phyloP scores from a whole-genome alignment of 2,888 invertebrate genomes.

The Lottia scabra region DNA sequence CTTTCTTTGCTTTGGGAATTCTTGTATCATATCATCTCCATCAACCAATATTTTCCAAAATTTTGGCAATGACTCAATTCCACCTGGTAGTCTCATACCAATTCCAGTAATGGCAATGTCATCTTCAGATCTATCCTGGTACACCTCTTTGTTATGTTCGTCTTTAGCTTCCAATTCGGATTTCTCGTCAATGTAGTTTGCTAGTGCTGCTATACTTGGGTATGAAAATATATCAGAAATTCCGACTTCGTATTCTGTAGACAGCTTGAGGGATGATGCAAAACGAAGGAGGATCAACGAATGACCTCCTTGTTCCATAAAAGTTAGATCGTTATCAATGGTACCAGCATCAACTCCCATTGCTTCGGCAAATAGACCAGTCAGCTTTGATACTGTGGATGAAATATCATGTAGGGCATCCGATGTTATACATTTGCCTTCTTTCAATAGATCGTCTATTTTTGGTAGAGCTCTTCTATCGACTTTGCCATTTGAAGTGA shows the following conservation, averaged over 20 bases:
- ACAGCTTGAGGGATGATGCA: neutral
- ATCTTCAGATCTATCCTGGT: neutral
- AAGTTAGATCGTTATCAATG: neutral
- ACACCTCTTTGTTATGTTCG: neutral
- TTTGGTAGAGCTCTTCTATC: slow-evolving; percentile 7
- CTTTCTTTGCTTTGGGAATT: neutral
- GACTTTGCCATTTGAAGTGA: slow-evolving; percentile 19
- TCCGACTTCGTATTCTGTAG: neutral
- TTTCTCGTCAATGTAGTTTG: neutral
- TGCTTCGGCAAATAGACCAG: neutral
- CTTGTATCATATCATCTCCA: neutral
- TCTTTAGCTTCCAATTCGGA: neutral
- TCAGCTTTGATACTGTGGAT: neutral
- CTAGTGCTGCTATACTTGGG: neutral
- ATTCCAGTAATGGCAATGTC: neutral
- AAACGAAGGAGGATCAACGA: neutral
- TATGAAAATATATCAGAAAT: neutral
- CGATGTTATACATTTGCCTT: neutral
- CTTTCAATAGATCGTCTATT: neutral
- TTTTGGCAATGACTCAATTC: neutral
- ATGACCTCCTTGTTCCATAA: neutral
- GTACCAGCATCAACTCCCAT: neutral
- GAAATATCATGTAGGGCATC: neutral
- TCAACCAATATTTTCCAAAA: neutral
- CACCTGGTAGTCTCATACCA: neutral